These are phyloP conservation scores for Leucoraja ocellata DNA, from an alignment of 2,797 vertebrate genomes.

Conservation along the genomic window DNA sequence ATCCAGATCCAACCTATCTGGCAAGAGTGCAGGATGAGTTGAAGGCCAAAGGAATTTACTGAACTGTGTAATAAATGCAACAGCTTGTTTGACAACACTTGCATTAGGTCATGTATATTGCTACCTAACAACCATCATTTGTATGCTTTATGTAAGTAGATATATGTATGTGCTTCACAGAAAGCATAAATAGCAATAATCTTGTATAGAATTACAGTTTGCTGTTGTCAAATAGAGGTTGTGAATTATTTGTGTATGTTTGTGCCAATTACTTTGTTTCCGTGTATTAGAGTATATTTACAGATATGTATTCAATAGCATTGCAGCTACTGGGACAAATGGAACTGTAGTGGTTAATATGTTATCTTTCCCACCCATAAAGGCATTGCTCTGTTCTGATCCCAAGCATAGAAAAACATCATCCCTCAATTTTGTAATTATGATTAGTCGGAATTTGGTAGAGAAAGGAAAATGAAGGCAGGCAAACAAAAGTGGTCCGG, in stretches of 20 bases:
- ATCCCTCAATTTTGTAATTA: background rate
- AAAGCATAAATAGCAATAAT: conserved; percentile 6
- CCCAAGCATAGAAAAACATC: background rate
- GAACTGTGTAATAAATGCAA: background rate
- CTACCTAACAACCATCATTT: background rate
- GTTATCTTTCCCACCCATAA: background rate
- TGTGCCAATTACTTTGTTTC: background rate
- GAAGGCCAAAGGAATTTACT: conserved; percentile 40
- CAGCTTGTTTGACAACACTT: background rate
- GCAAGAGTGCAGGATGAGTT: conserved; percentile 39
- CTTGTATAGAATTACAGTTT: background rate
- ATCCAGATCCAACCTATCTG: conserved; percentile 40
- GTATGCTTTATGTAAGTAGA: background rate
- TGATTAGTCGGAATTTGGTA: background rate
- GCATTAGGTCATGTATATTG: background rate
- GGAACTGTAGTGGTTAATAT: background rate
- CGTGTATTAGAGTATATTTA: background rate
- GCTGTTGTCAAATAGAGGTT: no score
- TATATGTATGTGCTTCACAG: no score
- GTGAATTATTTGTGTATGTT: no score
- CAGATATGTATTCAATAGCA: no score
- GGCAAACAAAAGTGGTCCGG: background rate
- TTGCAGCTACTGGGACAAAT: background rate
- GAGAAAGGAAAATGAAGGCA: background rate
- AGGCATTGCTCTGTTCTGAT: background rate